Evolutionary conservation across 2,888 invertebrate genomes (phyloP), one percentile per base, ranked within the genome.

Genomic region (Drosophila parthenogenetica): DNA sequence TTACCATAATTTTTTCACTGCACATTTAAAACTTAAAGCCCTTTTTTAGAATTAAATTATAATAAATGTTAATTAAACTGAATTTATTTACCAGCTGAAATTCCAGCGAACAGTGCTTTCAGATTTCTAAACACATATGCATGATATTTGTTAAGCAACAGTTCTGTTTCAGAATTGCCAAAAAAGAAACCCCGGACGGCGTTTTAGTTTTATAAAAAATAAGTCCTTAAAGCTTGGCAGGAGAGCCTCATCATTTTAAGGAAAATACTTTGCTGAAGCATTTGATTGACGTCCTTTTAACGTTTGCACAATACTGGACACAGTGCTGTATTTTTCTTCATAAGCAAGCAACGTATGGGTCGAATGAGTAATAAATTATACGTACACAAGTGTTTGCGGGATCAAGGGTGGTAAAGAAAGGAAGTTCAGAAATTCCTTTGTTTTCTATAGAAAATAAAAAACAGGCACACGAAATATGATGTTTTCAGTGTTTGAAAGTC

Each of bases 201-300:
- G 22, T 22, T 5, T 22, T 22, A 22, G 22, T 22, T 22, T 22
- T 22, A 8, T 2, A 8, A 29, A 29, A 29, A 29, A 8, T 29
- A 3, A 29, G 16, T 13, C 43, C 8, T 0, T 2, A 16, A 32
- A 16, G 16, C 29, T 10, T 49, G 13, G 32, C 32, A 25, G 8
- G n/a, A 10, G n/a, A 8, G 29, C 13, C 8, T 13, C n/a, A 35
- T 11, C 3, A n/a, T 32, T 55, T 14, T 22, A 22, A 37, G 16
- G 29, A 29, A 14, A 22, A 39, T 53, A 19, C 67, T 78, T 61
- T 57, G 37, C 43, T 29, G 19, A 39, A 55, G 40, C 68, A 59
- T 75, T 85, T 90, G 90, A 90, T 89, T 90, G 90, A 90, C 88
- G 87, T 75, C 66, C 78, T 82, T 90, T 86, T 85, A 83, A 85